These are phyloP conservation scores for Phrynosoma platyrhinos DNA, from an alignment of 2,113 vertebrate species.

Conservation along the genomic window DNA sequence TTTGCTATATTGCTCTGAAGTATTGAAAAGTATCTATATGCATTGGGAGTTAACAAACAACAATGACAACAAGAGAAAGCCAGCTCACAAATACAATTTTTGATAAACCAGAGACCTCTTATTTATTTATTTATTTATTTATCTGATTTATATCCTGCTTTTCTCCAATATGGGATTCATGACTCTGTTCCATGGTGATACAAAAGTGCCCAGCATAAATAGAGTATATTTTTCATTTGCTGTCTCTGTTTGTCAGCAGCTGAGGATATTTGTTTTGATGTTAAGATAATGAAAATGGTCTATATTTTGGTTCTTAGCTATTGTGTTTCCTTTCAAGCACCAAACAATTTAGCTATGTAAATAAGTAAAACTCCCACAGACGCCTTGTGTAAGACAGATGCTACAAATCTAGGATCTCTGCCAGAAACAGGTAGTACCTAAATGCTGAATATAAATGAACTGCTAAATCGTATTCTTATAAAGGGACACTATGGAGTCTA, in stretches of 20 bases:
- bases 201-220: background rate
- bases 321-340: background rate
- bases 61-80: background rate
- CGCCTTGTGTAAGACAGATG: background rate
- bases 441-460: conserved; percentile 18
- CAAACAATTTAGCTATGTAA: conserved; percentile 3
- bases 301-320: background rate
- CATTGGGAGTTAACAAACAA: no score
- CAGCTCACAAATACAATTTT: background rate
- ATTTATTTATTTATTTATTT: background rate
- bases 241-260: background rate
- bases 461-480: background rate
- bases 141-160: no score
- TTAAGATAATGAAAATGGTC: background rate
- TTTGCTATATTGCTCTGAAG: no score
- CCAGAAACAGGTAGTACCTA: conserved; percentile 6
- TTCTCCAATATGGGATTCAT: background rate
- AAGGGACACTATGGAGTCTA: conserved; percentile 7
- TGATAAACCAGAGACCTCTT: background rate
- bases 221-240: background rate
- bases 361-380: background rate
- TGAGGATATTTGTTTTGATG: background rate
- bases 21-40: no score
- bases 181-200: no score
- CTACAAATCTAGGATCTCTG: background rate